Evolutionary conservation across 2,113 vertebrate species (phyloP), one percentile per base, ranked within the genome.

Genomic region (Acinonyx jubatus): DNA sequence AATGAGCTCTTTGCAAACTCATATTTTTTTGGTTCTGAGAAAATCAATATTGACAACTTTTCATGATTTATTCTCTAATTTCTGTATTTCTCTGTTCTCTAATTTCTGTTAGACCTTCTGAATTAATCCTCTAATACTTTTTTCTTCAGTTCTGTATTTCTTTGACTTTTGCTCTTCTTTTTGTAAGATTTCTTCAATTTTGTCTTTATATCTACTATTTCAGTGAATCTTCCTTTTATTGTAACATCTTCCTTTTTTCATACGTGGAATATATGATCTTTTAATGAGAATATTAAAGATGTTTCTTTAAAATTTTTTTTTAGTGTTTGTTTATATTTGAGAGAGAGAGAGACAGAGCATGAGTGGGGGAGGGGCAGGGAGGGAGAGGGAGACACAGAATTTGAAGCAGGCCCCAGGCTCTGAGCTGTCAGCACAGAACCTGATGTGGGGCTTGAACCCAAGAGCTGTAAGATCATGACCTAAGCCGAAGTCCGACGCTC

Each of bases 201-300:
- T 91, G 57, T 91, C 82, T 94, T 73, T 38, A 55, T 96, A 66
- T 95, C 29, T n/a, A 69, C 21, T 55, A 61, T 76, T 83, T 88
- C 45, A 65, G 71, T 79, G 61, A 85, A 7, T 92, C 27, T 89
- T 82, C 29, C 36, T 84, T 95, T 91, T 80, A 80, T 45, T 6
- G 38, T 87, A 80, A 5, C 10, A 71, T 89, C 41, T 66, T 80
- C 4, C 23, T 48, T 55, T 90, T 65, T n/a, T 8, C 19, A 36
- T 61, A 61, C 21, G 80, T 63, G 25, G 12, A 63, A 38, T 71
- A 38, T 71, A 16, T 68, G 78, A 48, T 36, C 23, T 91, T 84
- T 80, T 73, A 69, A 11, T 87, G 69, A 86, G 19, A 86, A 55
- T 79, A 48, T 69, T 74, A 73, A 73, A 63, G 31, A 36, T 73